Evolutionary conservation across 2,797 vertebrate species (phyloP), one percentile per base, ranked within the genome.

Genomic region (Xiphorhynchus erythropygius): DNA sequence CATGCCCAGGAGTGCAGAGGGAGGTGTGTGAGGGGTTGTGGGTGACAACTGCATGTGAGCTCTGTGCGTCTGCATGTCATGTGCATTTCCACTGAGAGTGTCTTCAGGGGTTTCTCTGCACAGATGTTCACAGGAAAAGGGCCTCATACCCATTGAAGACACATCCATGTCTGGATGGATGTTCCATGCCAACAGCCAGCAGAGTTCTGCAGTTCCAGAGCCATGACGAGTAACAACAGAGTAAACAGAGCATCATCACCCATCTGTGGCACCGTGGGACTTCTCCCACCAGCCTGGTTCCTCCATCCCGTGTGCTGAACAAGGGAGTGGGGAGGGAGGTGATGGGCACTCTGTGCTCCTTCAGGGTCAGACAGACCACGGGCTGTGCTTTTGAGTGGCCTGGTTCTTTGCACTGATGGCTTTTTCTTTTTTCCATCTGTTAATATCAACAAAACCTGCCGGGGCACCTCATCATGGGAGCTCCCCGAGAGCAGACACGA

Each of bases 361-460:
- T n/a, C 30, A 56, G n/a, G 65, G 19, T 59, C 89, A 69, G 59
- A 8, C 0, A 0, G 23, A 46, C 23, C 41, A 0, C 0, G 21
- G 47, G 42, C 24, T 78, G 7, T 53, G 62, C 41, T 88, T 84
- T 33, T 6, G 1, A 9, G 49, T 10, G 22, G 21, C 24, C 71
- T 42, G 19, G 30, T 80, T 24, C 94, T 91, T 91, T 77, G 65
- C 22, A 0, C 35, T 0, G 0, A 10, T 41, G 73, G 65, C 13
- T 77, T 77, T 55, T 71, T 55, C 60, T 76, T 7, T 33, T 53
- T 68, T 69, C 83, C 32, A 2, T 18, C 84, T 59, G 23, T 25
- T 94, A 91, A 81, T 37, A 91, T 79, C 85, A 96, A 92, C 89
- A 95, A 63, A 90, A 90, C 94, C 92, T 89, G 87, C 85, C 87